phyloP scores from a whole-genome alignment of 2,797 vertebrate genomes.

The Enteromius argenteus region DNA sequence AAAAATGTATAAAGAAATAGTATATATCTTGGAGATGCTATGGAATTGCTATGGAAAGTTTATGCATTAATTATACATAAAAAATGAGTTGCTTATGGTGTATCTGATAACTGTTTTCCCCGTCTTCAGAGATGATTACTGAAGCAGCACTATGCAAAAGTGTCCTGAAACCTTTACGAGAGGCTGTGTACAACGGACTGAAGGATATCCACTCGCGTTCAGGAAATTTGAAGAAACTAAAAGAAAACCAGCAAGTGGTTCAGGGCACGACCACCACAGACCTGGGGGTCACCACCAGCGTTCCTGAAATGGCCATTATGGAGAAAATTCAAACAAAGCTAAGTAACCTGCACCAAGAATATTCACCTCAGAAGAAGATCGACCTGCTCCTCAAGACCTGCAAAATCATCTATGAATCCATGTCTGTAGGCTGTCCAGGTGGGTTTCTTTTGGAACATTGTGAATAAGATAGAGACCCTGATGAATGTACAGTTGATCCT shows the following conservation, averaged over 20 bases:
- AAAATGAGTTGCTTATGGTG: background rate
- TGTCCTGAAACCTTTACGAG: conserved; percentile 92
- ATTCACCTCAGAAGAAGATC: conserved; percentile 97
- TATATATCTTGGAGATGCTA: background rate
- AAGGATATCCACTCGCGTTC: conserved; percentile 84
- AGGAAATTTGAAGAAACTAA: conserved; percentile 83
- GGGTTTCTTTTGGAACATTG: conserved; percentile 18
- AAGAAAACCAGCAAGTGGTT: conserved; percentile 87
- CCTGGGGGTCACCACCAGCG: conserved; percentile 89
- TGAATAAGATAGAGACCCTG: background rate
- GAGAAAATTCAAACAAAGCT: conserved; percentile 94
- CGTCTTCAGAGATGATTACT: conserved; percentile 84
- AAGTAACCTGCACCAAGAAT: conserved; percentile 87
- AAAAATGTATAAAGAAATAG: conserved; percentile 17
- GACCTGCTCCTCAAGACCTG: conserved; percentile 92
- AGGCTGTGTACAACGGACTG: conserved; percentile 85
- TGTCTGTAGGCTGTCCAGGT: conserved; percentile 92
- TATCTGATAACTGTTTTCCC: conserved; percentile 25
- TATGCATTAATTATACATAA: background rate
- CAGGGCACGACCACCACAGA: conserved; percentile 92
- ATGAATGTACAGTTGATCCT: background rate
- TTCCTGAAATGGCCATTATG: conserved; percentile 87
- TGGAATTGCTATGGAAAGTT: background rate
- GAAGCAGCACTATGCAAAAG: conserved; percentile 93
- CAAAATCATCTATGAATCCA: conserved; percentile 97